Evolutionary conservation across 2,888 invertebrate species (phyloP).

Genomic region (Acrocyrtus sp.): DNA sequence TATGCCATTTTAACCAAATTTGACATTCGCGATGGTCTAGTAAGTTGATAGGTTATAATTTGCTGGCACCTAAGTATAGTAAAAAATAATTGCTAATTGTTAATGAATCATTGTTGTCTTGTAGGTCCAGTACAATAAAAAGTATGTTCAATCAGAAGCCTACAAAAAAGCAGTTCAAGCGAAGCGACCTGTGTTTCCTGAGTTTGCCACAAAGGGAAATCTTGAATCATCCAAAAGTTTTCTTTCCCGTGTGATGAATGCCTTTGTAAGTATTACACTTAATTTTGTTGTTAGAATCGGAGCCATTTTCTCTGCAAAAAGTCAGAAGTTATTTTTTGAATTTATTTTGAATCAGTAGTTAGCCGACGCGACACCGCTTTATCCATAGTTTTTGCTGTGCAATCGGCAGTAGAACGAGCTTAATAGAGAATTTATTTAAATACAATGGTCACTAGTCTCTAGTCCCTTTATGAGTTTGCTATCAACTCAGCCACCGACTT

Average conservation of each 20-base stretch:
- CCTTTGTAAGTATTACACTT: conserved; percentile 64
- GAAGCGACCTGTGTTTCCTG: conserved; percentile 67
- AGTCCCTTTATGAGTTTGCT: too few species aligned
- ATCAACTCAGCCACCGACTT: too few species aligned
- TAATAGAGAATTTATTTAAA: too few species aligned
- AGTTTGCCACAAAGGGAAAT: conserved; percentile 68
- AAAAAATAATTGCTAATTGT: not conserved
- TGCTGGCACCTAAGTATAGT: not conserved
- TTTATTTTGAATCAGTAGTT: not conserved
- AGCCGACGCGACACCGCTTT: too few species aligned
- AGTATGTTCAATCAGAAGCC: conserved; percentile 67
- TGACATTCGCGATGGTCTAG: conserved; percentile 66
- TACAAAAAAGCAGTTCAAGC: conserved; percentile 67
- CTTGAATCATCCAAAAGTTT: conserved; percentile 69
- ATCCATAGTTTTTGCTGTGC: too few species aligned
- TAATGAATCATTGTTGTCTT: not conserved
- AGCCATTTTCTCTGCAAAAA: too few species aligned
- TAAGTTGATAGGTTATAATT: conserved; percentile 58
- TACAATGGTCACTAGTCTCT: too few species aligned
- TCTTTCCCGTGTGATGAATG: conserved; percentile 65
- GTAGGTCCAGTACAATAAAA: conserved; percentile 64
- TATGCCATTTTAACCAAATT: conserved; percentile 68
- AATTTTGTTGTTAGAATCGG: not conserved
- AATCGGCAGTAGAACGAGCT: too few species aligned
- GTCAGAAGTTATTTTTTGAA: not conserved